These are phyloP conservation scores for Hoplias malabaricus DNA, from an alignment of 2,113 vertebrate genomes.

Conservation along the genomic window DNA sequence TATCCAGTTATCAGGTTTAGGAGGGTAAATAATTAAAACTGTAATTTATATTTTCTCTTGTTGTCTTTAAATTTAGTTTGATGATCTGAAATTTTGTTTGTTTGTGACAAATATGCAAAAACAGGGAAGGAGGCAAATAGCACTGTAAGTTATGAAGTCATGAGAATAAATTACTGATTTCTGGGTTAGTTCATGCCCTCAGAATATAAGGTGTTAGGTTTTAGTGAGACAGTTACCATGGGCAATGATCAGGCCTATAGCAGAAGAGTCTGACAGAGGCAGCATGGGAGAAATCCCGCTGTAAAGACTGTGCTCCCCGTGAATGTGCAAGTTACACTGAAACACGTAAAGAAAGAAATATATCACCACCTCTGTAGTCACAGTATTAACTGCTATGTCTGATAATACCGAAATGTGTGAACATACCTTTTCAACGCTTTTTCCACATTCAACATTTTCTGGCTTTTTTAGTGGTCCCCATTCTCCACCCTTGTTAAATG, in stretches of 20 bases:
- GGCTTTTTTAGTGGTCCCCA: slow-evolving; percentile 74
- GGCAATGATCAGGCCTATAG: slow-evolving; percentile 73
- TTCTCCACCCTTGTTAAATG: slow-evolving; percentile 74
- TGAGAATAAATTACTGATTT: not conserved
- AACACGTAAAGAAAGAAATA: slow-evolving; percentile 5
- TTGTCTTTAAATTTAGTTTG: too few relatives aligned
- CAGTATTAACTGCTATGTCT: not conserved
- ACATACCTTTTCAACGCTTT: slow-evolving; percentile 57
- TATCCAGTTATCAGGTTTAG: too few relatives aligned
- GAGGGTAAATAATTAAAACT: too few relatives aligned
- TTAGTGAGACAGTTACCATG: slow-evolving; percentile 66
- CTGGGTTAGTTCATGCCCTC: not conserved
- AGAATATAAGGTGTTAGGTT: not conserved
- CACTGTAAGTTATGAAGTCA: not conserved
- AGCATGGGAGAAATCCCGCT: slow-evolving; percentile 71
- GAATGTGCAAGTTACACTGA: slow-evolving; percentile 79
- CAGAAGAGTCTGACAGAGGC: slow-evolving; percentile 71
- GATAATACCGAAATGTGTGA: not conserved
- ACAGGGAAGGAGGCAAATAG: too few relatives aligned
- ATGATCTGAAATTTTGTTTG: too few relatives aligned
- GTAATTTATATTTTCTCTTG: too few relatives aligned
- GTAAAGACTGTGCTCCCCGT: slow-evolving; percentile 75
- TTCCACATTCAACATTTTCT: slow-evolving; percentile 69
- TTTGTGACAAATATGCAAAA: too few relatives aligned
- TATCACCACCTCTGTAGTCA: not conserved